phyloP scores from a whole-genome alignment of 2,888 invertebrate species.

The Aethes cnicana region DNA sequence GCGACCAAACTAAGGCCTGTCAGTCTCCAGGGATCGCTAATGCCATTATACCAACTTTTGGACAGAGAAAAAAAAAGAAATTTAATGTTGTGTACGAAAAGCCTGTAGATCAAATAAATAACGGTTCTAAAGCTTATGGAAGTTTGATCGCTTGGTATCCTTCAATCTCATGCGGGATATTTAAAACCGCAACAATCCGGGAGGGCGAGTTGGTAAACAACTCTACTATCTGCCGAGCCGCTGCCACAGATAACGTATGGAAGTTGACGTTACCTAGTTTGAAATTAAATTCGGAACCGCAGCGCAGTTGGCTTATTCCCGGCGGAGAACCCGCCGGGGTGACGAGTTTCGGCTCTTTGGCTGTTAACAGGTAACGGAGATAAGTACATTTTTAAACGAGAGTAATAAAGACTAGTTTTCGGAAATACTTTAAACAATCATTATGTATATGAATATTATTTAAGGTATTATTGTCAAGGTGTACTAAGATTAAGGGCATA shows the following conservation, averaged over 20 bases:
- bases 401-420: no score
- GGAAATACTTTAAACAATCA: no score
- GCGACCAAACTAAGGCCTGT: neutral
- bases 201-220: neutral
- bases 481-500: no score
- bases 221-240: neutral
- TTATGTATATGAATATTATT: no score
- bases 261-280: neutral
- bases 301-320: no score
- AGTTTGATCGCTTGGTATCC: neutral
- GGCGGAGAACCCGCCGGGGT: no score
- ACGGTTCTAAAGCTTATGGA: slow-evolving; percentile 12
- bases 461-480: no score
- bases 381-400: no score
- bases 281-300: neutral
- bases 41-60: neutral
- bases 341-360: no score
- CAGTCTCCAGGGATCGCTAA: neutral
- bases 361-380: no score
- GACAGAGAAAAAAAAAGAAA: neutral
- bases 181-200: slow-evolving; percentile 20
- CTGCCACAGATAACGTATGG: neutral
- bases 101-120: slow-evolving; percentile 1
- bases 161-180: slow-evolving; percentile 10
- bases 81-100: neutral